A percentile compares a stretch with the other conserved stretches of the same genome.
phyloP scores from a whole-genome alignment of 1,140 invertebrate species.

The Eciton burchellii region DNA sequence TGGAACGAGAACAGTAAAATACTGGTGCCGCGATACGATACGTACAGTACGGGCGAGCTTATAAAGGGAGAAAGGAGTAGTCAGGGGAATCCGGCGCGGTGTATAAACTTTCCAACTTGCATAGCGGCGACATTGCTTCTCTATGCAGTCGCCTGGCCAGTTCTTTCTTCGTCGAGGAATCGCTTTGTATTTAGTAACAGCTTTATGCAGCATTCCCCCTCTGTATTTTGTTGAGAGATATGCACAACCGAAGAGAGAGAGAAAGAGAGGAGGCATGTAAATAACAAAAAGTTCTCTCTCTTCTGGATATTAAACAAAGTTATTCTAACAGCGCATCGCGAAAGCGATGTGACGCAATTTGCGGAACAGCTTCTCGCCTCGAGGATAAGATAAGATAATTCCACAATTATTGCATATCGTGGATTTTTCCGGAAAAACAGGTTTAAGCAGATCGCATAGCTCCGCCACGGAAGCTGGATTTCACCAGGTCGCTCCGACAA shows the following conservation, averaged over 20 bases:
- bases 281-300: no score
- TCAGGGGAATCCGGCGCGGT: slow-evolving; percentile 29
- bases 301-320: not conserved
- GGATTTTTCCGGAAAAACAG: no score
- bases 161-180: not conserved
- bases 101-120: slow-evolving; percentile 48
- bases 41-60: slow-evolving; percentile 38
- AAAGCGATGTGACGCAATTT: not conserved
- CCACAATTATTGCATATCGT: not conserved
- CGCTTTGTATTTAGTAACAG: not conserved
- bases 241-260: not conserved
- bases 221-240: not conserved
- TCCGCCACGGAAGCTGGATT: not conserved
- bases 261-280: not conserved
- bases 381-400: not conserved
- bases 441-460: not conserved
- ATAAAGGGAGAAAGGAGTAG: slow-evolving; percentile 40
- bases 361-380: not conserved
- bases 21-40: slow-evolving; percentile 37
- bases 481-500: not conserved
- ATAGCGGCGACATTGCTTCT: slow-evolving; percentile 28
- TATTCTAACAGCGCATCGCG: not conserved
- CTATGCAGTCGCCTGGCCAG: slow-evolving; percentile 6
- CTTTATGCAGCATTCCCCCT: not conserved
- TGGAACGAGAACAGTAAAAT: slow-evolving; percentile 51